phyloP scores from a whole-genome alignment of 2,888 invertebrate genomes.

The Julus scandinavius region DNA sequence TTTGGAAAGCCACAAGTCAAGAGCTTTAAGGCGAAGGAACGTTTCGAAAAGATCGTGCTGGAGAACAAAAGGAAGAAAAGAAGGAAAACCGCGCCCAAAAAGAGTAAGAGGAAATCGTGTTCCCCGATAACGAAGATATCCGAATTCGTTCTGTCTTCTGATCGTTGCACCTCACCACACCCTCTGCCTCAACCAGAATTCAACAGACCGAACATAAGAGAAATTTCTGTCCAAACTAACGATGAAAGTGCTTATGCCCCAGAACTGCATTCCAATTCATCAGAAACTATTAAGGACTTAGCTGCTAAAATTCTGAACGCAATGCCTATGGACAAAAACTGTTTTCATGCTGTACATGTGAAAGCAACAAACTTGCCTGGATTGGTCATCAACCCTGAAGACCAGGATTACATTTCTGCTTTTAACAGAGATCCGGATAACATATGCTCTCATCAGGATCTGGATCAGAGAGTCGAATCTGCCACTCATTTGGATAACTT shows the following conservation, averaged over 20 bases:
- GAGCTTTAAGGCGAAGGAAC: not conserved
- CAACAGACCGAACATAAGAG: not conserved
- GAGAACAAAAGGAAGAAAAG: slow-evolving; percentile 48
- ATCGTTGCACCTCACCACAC: not conserved
- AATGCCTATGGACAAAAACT: not conserved
- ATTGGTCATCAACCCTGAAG: not conserved
- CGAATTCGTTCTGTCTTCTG: not conserved
- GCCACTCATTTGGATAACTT: not conserved
- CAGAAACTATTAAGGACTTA: not conserved
- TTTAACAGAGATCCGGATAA: not conserved
- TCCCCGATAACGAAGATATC: not conserved
- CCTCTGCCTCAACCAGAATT: not conserved
- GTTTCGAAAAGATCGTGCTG: slow-evolving; percentile 23
- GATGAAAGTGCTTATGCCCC: not conserved
- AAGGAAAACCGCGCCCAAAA: slow-evolving; percentile 37
- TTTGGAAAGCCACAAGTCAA: not conserved
- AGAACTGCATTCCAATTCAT: not conserved
- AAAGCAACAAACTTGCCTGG: not conserved
- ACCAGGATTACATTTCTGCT: not conserved
- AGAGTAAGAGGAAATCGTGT: not conserved
- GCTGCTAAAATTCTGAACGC: not conserved
- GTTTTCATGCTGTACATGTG: not conserved
- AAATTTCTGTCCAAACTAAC: not conserved
- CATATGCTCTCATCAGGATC: not conserved
- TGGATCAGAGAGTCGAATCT: not conserved